Evolutionary conservation across 1,140 invertebrate genomes (phyloP).

Genomic region (Trachelipus rathkii): DNA sequence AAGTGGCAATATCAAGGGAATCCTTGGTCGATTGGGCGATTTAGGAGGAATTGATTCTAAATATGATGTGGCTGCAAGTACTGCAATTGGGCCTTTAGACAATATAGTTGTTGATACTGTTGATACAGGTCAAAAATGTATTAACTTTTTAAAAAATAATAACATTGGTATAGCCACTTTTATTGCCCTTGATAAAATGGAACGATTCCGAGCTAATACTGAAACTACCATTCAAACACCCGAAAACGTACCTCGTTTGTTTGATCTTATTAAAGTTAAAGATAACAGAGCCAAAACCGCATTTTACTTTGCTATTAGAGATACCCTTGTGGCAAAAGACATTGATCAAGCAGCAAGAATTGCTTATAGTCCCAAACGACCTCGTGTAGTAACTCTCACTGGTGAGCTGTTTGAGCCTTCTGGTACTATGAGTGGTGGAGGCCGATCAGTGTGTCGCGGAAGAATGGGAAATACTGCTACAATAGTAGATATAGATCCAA

Average conservation of each 20-base stretch:
- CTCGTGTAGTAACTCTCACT: slow-evolving; percentile 81
- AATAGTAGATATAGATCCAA: slow-evolving; percentile 54
- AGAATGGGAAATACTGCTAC: slow-evolving; percentile 71
- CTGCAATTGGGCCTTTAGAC: slow-evolving; percentile 83
- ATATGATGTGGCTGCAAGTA: slow-evolving; percentile 94
- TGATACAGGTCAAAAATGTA: slow-evolving; percentile 75
- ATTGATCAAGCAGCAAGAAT: slow-evolving; percentile 85
- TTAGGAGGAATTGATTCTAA: slow-evolving; percentile 90
- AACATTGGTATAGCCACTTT: slow-evolving; percentile 61
- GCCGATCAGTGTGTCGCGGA: slow-evolving; percentile 61
- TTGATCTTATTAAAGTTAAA: slow-evolving; percentile 79
- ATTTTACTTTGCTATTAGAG: slow-evolving; percentile 82
- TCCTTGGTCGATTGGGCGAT: slow-evolving; percentile 87
- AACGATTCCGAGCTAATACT: slow-evolving; percentile 45
- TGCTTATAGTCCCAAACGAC: slow-evolving; percentile 71
- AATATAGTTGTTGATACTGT: slow-evolving; percentile 89
- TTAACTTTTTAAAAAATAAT: slow-evolving; percentile 73
- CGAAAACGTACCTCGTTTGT: slow-evolving; percentile 80
- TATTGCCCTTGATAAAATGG: slow-evolving; percentile 60
- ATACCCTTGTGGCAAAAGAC: slow-evolving; percentile 84
- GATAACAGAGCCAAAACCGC: slow-evolving; percentile 74
- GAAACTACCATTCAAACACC: slow-evolving; percentile 53
- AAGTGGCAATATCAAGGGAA: slow-evolving; percentile 70
- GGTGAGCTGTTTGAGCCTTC: slow-evolving; percentile 87
- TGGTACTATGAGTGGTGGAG: slow-evolving; percentile 92